A percentile compares a stretch with the other conserved stretches of the same genome.
Evolutionary conservation across 2,888 invertebrate genomes (phyloP).

Genomic region (Cantharis nigra): DNA sequence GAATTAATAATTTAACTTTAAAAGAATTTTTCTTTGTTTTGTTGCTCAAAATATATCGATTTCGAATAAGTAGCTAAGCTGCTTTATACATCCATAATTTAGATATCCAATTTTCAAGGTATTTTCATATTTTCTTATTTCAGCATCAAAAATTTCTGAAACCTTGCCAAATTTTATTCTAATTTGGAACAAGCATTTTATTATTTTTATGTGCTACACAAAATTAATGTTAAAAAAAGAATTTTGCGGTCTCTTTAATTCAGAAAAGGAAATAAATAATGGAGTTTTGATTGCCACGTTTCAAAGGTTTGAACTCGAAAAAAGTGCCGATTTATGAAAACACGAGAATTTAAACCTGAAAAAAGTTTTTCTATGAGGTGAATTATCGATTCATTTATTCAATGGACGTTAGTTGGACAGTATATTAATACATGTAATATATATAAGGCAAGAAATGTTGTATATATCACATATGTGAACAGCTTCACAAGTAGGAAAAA

Average conservation of each 20-base stretch:
- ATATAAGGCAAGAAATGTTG: background rate
- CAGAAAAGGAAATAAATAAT: background rate
- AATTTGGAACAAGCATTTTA: background rate
- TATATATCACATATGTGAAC: slow-evolving; percentile 4
- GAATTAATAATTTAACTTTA: background rate
- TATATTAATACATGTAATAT: background rate
- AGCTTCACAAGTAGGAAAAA: background rate
- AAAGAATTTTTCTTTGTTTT: background rate
- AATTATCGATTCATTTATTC: background rate
- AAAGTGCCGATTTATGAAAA: background rate
- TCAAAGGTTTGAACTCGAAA: background rate
- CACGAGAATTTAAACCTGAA: background rate
- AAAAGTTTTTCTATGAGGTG: background rate
- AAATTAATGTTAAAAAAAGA: background rate
- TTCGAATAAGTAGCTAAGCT: background rate
- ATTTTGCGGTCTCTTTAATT: background rate
- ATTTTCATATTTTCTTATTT: background rate
- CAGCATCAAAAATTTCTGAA: background rate
- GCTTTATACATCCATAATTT: background rate
- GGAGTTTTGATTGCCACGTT: background rate
- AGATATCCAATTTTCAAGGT: background rate
- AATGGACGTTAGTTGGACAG: slow-evolving; percentile 2
- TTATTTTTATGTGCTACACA: background rate
- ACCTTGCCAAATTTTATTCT: background rate
- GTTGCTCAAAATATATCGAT: background rate